A percentile compares a stretch with the other conserved stretches of the same genome.
Conservation (phyloP, 2,888 invertebrate species). For the Tortricodes alternella region DNA sequence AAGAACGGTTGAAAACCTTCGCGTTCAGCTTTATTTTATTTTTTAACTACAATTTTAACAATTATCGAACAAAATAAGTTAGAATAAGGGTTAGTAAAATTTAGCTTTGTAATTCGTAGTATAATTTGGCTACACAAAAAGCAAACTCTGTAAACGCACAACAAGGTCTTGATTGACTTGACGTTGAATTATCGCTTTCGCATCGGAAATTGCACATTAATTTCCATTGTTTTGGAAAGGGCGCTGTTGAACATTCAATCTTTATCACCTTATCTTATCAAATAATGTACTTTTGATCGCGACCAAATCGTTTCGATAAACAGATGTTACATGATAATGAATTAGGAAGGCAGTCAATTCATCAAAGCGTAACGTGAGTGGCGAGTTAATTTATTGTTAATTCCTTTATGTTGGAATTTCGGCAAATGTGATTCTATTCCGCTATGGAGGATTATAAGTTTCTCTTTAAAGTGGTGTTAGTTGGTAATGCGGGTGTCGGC, state of each 20-base stretch:
- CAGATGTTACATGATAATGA: conserved; percentile 41
- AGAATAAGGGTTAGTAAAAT: too few relatives aligned
- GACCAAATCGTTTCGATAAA: conserved; percentile 56
- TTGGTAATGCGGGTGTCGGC: conserved; percentile 99
- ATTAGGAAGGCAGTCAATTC: conserved; percentile 56
- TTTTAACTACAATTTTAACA: too few relatives aligned
- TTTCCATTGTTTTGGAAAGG: conserved; percentile 49
- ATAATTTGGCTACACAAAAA: too few relatives aligned
- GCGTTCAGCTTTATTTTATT: too few relatives aligned
- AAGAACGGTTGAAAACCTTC: too few relatives aligned
- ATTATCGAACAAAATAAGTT: too few relatives aligned
- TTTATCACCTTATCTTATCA: conserved; percentile 54
- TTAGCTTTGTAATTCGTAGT: too few relatives aligned
- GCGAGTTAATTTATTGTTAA: conserved; percentile 50
- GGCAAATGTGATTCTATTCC: conserved; percentile 66
- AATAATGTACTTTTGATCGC: conserved; percentile 58
- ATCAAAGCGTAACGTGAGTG: conserved; percentile 67
- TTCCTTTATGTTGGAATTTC: conserved; percentile 37
- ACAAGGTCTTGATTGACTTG: conserved; percentile 35
- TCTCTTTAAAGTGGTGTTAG: conserved; percentile 98
- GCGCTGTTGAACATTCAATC: conserved; percentile 37
- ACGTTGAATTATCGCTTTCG: conserved; percentile 46
- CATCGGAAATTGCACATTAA: conserved; percentile 33
- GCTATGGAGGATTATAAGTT: conserved; percentile 99
- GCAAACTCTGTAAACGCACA: conserved; percentile 18